Evolutionary conservation across 2,113 vertebrate species (phyloP).

Genomic region (Lepus americanus): DNA sequence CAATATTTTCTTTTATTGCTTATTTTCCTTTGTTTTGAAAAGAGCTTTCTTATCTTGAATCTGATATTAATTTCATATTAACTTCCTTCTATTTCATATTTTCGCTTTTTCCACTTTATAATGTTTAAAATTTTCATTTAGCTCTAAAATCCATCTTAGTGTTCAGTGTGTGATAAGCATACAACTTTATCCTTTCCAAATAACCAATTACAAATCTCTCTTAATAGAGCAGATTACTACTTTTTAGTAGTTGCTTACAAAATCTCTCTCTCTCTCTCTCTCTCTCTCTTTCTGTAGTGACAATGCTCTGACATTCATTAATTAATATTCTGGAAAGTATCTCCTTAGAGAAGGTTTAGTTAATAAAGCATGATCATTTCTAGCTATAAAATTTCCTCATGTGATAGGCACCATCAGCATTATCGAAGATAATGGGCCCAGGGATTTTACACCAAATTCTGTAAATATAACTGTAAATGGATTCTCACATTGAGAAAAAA

Average conservation of each 20-base stretch:
- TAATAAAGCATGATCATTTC: slow-evolving; percentile 1
- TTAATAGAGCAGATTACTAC: neutral
- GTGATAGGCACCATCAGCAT: neutral
- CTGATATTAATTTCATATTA: slow-evolving; percentile 36
- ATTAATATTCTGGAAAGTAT: slow-evolving; percentile 14
- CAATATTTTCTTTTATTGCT: neutral
- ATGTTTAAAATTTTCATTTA: neutral
- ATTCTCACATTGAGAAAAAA: slow-evolving; percentile 9
- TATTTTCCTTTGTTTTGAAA: slow-evolving; percentile 1
- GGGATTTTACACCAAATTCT: neutral
- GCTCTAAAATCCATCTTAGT: slow-evolving; percentile 30
- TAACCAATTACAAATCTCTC: neutral
- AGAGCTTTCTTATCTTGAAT: neutral
- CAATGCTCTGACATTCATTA: slow-evolving; percentile 22
- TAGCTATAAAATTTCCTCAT: slow-evolving; percentile 20
- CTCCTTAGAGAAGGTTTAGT: neutral
- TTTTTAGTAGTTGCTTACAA: neutral
- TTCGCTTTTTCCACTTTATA: slow-evolving; percentile 2
- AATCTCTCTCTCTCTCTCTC: neutral
- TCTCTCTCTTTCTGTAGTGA: neutral
- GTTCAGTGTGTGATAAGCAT: neutral
- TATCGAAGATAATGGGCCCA: slow-evolving; percentile 27
- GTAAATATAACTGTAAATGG: slow-evolving; percentile 20
- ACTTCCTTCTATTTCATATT: neutral
- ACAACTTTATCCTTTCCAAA: neutral